Evolutionary conservation across 2,113 vertebrate species (phyloP), one percentile per base, ranked within the genome.

Genomic region (Melanerpes aurifrons): DNA sequence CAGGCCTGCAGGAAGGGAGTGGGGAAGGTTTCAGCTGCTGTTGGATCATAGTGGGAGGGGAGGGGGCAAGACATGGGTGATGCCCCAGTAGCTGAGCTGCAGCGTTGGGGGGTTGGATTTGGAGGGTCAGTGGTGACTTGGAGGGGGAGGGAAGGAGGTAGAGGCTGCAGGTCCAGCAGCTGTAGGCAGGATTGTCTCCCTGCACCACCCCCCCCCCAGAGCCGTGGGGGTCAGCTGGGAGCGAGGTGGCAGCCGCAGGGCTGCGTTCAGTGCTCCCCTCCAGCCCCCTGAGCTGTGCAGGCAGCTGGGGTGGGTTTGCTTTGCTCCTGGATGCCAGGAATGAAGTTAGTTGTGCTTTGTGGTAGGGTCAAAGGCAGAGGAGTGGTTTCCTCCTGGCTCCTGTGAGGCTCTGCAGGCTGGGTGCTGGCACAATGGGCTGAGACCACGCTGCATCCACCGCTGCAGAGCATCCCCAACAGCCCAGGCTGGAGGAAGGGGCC

Each of bases 91-190:
- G 73, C 67, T 87, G 82, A 43, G 64, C 72, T 94, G 89, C 91
- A 84, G 87, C 61, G 72, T 91, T 26, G 87, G 92, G 85, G 88
- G 87, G 94, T 94, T 88, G 96, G 96, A 83, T 94, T 40, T 96
- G 96, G 74, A 96, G 91, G 69, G 86, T 71, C 94, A 94, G 93
- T 73, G 45, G 61, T 82, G 68, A 68, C 53, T 53, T 50, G 85
- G 62, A 93, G 91, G 78, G 76, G 84, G 58, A 69, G 10, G 17
- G 91, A 92, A 90, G 92, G 81, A 93, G 67, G 86, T 87, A 63
- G 64, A 78, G 76, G 82, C 89, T 88, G 86, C 15, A 31, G 67
- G 73, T 92, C 67, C 1, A 2, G 24, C 57, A 86, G 89, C 83
- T 18, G 4, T 16, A 45, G 87, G 87, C 67, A 86, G 47, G 63